A percentile compares a stretch with the other conserved stretches of the same genome.
Conservation (phyloP, 2,113 vertebrate species). For the Gallinago media region DNA sequence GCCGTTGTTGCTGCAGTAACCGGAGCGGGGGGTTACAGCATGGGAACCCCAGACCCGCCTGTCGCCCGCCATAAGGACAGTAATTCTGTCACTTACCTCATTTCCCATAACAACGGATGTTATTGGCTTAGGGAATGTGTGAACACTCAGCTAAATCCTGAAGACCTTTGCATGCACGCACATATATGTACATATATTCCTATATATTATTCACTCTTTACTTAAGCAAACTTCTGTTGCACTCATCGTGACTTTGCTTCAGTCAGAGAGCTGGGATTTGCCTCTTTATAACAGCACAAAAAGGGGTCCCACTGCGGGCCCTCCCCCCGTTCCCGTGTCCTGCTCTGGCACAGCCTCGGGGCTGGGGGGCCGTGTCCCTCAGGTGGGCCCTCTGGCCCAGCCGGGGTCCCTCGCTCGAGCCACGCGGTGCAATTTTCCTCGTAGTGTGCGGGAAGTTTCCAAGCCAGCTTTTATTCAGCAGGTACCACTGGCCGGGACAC, state of each 20-base stretch:
- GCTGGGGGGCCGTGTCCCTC: neutral
- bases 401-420: accelerated
- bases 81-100: slow-evolving; percentile 75
- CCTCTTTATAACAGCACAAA: neutral
- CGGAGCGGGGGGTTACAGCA: slow-evolving; percentile 22
- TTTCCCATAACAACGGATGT: slow-evolving; percentile 73
- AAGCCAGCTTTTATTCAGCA: neutral
- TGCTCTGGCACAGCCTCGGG: accelerated
- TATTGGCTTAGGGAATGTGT: slow-evolving; percentile 68
- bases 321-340: neutral
- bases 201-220: neutral
- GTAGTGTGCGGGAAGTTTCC: neutral
- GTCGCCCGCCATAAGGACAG: slow-evolving; percentile 66
- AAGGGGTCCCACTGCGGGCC: neutral
- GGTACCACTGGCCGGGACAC: neutral
- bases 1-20: slow-evolving; percentile 2
- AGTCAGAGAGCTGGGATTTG: neutral
- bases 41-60: slow-evolving; percentile 52
- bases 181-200: neutral
- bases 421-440: neutral
- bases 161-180: slow-evolving; percentile 44
- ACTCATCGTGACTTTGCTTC: neutral
- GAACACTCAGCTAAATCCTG: slow-evolving; percentile 56
- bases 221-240: neutral
- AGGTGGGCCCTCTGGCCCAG: neutral